Evolutionary conservation across 2,888 invertebrate species (phyloP).

Genomic region (Caenorhabditis virilis): DNA sequence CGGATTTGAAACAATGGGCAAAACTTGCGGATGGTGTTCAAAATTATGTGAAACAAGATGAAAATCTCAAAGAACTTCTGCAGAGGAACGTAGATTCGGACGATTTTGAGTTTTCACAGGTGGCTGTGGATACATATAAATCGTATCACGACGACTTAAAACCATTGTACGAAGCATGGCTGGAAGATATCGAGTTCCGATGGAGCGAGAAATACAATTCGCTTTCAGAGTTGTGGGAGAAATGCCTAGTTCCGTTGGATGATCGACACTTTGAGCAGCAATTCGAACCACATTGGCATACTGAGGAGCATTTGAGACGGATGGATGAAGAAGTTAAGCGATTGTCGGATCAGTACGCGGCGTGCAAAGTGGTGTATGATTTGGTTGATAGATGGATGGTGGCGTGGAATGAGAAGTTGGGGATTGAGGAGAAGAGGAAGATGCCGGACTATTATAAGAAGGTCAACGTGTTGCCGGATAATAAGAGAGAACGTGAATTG

Average conservation of each 20-base stretch:
- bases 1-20: slow-evolving; percentile 21
- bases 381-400: slow-evolving; percentile 31
- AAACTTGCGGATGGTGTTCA: slow-evolving; percentile 8
- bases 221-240: slow-evolving; percentile 21
- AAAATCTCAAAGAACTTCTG: slow-evolving; percentile 9
- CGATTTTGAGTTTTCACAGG: slow-evolving; percentile 17
- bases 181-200: slow-evolving; percentile 30
- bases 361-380: slow-evolving; percentile 17
- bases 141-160: slow-evolving; percentile 14
- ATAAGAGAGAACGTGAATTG: slow-evolving; percentile 28
- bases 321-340: slow-evolving; percentile 20
- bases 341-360: slow-evolving; percentile 13
- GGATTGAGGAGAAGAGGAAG: slow-evolving; percentile 20
- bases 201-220: slow-evolving; percentile 19
- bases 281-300: slow-evolving; percentile 23
- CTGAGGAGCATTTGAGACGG: slow-evolving; percentile 4
- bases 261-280: slow-evolving; percentile 9
- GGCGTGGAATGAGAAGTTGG: slow-evolving; percentile 24
- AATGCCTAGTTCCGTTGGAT: slow-evolving; percentile 13
- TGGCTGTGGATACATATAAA: slow-evolving; percentile 4
- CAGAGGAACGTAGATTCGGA: slow-evolving; percentile 16
- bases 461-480: slow-evolving; percentile 24
- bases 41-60: slow-evolving; percentile 7
- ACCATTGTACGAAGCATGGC: slow-evolving; percentile 19
- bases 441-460: slow-evolving; percentile 34